Conservation (phyloP, 1,140 invertebrate genomes). For the Magallana ariakensis region DNA sequence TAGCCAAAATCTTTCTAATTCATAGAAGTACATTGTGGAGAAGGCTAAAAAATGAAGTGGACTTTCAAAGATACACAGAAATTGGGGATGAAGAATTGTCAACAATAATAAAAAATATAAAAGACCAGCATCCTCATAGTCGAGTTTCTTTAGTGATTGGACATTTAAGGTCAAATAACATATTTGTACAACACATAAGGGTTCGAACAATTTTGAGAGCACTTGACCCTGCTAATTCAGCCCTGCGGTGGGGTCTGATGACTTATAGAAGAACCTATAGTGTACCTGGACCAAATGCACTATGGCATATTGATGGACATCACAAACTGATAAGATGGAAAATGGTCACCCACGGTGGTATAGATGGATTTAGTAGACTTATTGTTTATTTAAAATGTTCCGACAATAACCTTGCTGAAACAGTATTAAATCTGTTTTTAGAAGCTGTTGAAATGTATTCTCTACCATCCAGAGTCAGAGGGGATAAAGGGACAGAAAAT, state of each 20-base stretch:
- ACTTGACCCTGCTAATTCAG: slow-evolving; percentile 5
- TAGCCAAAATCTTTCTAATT: slow-evolving; percentile 11
- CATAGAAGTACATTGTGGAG: slow-evolving; percentile 1
- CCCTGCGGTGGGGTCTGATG: not conserved
- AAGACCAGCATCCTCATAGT: slow-evolving; percentile 9
- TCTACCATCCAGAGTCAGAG: too few species aligned
- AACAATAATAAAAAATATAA: slow-evolving; percentile 6
- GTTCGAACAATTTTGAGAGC: slow-evolving; percentile 5
- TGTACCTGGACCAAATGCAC: not conserved
- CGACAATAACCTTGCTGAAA: too few species aligned
- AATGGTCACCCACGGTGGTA: not conserved
- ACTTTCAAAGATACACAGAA: not conserved
- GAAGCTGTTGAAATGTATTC: too few species aligned
- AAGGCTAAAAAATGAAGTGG: not conserved
- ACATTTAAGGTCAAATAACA: slow-evolving; percentile 8
- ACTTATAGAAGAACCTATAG: not conserved
- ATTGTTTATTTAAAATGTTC: not conserved
- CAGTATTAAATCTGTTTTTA: too few species aligned
- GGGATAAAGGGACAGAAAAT: too few species aligned
- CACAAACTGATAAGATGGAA: not conserved
- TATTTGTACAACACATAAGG: not conserved
- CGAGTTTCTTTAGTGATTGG: not conserved
- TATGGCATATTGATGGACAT: not conserved
- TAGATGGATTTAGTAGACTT: not conserved
- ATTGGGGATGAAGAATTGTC: not conserved